Evolutionary conservation across 2,797 vertebrate genomes (phyloP), one percentile per base, ranked within the genome.

Genomic region (Salarias fasciatus): DNA sequence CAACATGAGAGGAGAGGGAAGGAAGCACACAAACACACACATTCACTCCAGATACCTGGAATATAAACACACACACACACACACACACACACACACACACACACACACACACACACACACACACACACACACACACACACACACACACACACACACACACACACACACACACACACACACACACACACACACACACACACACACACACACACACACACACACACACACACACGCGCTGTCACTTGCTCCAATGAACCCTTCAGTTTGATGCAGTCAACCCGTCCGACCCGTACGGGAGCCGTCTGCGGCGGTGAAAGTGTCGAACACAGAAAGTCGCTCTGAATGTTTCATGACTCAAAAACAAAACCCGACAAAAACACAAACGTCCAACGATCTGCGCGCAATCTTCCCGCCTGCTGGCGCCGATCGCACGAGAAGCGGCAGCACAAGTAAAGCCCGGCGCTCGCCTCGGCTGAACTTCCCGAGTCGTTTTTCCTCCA

Each of bases 221-320:
- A 14, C 33, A 35, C 33, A 37, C 46, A 15, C 47, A 49, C 13
- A 11, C 12, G 42, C 33, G 44, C 18, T 2, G 53, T 82, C 79
- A 63, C 72, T 78, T 76, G 79, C 65, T 78, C 72, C 63, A 55
- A 42, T 65, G 79, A 79, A 76, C 77, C 50, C 56, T 44, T 71
- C 64, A 62, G 70, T 75, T 77, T 77, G 76, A 82, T 75, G 76
- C 71, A 62, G 68, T 73, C 76, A 68, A 53, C 69, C 68, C 59
- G 79, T 72, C 49, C 69, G 64, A 80, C 70, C 64, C 73, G 37
- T 38, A 36, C 29, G 66, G 69, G 66, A 70, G 37, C 9, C n/a
- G 46, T 37, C 1, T 24, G 18, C 24, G 18, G 24, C 18, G 18
- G 18, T 24, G 2, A 24, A 24, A 3, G 2, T 24, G 18, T 24